These are phyloP conservation scores for Clivina fossor DNA, from an alignment of 2,888 invertebrate species.

Conservation along the genomic window DNA sequence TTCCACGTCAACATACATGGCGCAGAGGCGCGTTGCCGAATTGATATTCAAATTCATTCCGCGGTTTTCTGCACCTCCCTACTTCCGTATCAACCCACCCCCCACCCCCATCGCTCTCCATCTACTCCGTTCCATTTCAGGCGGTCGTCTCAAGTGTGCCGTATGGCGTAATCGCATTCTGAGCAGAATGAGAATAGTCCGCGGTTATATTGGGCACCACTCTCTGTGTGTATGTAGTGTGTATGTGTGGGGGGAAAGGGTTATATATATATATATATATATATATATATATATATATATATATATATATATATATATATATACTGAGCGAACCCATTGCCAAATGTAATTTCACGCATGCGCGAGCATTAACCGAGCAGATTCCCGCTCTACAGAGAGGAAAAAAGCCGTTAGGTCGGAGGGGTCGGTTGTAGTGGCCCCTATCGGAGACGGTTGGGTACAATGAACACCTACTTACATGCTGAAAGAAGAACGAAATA, in stretches of 20 bases:
- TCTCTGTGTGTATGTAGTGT: no score
- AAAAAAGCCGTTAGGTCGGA: slow-evolving; percentile 27
- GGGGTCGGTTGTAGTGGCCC: slow-evolving; percentile 15
- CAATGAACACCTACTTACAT: slow-evolving; percentile 32
- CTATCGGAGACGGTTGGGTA: no score
- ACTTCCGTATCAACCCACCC: neutral
- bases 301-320: no score
- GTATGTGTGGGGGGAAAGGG: slow-evolving; percentile 27
- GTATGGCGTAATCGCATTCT: slow-evolving; percentile 35
- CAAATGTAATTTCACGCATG: slow-evolving; percentile 51
- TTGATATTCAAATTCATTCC: slow-evolving; percentile 48
- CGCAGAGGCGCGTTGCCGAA: slow-evolving; percentile 36
- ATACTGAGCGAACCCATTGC: slow-evolving; percentile 45
- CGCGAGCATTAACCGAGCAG: slow-evolving; percentile 42
- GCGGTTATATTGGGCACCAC: no score
- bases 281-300: neutral
- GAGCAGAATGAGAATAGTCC: slow-evolving; percentile 33
- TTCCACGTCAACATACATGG: no score
- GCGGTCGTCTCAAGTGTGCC: slow-evolving; percentile 31
- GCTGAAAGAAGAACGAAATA: slow-evolving; percentile 18
- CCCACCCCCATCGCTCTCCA: neutral
- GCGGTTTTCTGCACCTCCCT: slow-evolving; percentile 39
- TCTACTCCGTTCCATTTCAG: neutral
- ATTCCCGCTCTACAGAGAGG: slow-evolving; percentile 32
- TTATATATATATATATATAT: slow-evolving; percentile 20